phyloP scores from a whole-genome alignment of 2,113 vertebrate genomes.

The Thymallus thymallus region DNA sequence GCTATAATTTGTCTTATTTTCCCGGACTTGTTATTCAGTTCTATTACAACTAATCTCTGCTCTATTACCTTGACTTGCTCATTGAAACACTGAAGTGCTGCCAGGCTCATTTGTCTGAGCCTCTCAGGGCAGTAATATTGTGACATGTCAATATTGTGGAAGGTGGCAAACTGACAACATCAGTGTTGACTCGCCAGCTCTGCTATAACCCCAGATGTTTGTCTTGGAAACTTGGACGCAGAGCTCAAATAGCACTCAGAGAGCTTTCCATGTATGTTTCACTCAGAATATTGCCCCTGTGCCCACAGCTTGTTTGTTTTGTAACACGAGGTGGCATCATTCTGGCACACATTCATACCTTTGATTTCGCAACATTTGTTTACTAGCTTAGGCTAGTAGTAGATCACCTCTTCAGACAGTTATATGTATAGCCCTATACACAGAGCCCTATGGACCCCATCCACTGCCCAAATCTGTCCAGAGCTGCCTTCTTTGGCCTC shows the following conservation, averaged over 20 bases:
- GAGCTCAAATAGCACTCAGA: background rate
- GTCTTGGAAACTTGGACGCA: background rate
- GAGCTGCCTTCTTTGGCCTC: background rate
- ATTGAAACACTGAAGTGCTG: background rate
- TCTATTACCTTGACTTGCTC: background rate
- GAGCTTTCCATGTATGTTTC: background rate
- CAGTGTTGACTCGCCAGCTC: background rate
- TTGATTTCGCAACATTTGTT: constrained; percentile 52
- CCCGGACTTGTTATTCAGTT: background rate
- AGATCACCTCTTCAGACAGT: constrained; percentile 12
- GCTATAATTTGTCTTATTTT: too few species aligned
- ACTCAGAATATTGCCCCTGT: background rate
- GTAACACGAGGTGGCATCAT: constrained; percentile 30
- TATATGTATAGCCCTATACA: background rate
- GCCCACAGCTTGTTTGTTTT: constrained; percentile 29
- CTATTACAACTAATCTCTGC: background rate
- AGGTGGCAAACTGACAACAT: background rate
- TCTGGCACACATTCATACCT: constrained; percentile 4
- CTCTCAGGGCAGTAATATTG: background rate
- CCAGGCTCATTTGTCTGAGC: background rate
- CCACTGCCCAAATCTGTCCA: background rate
- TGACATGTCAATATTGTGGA: background rate
- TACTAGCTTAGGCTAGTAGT: constrained; percentile 18
- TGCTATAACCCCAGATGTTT: background rate
- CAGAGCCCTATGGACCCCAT: background rate